Base-by-base conservation (phyloP, 2,113 vertebrate genomes). In the Buteo buteo region DNA sequence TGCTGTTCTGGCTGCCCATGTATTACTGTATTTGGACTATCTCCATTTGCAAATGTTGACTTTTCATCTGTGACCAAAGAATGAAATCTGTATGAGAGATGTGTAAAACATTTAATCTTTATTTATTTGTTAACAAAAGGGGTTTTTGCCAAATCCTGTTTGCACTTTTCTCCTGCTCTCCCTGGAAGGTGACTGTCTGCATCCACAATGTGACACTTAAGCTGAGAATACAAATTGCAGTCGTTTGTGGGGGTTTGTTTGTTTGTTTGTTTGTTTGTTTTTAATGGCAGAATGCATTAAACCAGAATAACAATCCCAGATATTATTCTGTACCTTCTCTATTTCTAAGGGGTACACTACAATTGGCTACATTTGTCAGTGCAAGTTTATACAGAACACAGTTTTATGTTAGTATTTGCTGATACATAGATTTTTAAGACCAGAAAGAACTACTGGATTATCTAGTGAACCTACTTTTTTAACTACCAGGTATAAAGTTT, bases 11-110 rank as follows among this genome's bases (percentile, higher is more conserved):
- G 54, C 71, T 96, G 57, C 57, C 80, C 55, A 76, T 94, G 83
- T 96, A 71, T 96, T 97, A 90, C 83, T 97, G 65, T 91, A 50
- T 97, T 98, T 98, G 96, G 96, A 97, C 78, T 91, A 55, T 88
- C 77, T 98, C 97, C 93, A 94, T 97, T 91, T 96, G 86, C 95
- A 97, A 98, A 96, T 97, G 95, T 98, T 98, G 97, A 97, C 96
- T 98, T 98, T 97, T 98, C 83, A 72, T 97, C 94, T 97, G 90
- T 96, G 94, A 97, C 90, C 82, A 96, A 85, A 92, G 94, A 96
- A 86, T 94, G 76, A 95, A 96, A 95, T 97, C 87, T 88, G 83
- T 94, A 85, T 95, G 93, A 97, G 92, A 88, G 83, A 94, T 11
- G 28, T 92, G 81, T 95, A 94, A 97, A 98, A 97, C 81, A 95